Percentiles rank a stretch among this genome's conserved stretches.
Evolutionary conservation across 2,797 vertebrate species (phyloP).

Genomic region (Falco columbarius): DNA sequence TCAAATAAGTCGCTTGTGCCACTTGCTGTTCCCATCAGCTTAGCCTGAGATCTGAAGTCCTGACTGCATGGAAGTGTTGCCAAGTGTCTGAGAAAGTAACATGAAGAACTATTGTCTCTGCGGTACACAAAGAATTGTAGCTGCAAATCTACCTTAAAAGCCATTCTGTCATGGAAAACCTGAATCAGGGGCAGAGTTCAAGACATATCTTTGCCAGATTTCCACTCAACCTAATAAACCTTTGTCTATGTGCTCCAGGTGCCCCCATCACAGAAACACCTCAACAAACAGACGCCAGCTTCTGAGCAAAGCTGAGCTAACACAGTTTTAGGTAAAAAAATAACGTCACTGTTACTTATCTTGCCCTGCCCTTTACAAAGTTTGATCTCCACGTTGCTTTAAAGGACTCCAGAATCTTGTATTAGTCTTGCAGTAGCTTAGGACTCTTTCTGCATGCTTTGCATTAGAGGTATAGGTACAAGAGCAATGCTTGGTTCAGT

Average conservation of each 20-base stretch:
- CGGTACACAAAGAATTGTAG: neutral
- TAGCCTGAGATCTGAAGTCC: too few relatives aligned
- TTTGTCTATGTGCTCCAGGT: neutral
- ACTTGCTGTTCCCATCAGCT: too few relatives aligned
- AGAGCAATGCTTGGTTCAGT: neutral
- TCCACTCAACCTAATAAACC: neutral
- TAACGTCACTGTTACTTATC: neutral
- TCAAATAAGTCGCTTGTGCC: too few relatives aligned
- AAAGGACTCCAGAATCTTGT: neutral
- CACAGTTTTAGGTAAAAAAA: neutral
- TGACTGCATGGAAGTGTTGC: too few relatives aligned
- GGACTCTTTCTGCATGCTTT: neutral
- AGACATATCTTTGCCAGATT: neutral
- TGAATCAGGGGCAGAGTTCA: neutral
- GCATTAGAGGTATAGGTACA: neutral
- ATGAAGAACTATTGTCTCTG: neutral
- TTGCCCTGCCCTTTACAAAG: neutral
- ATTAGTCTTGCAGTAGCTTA: neutral
- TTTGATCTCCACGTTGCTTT: neutral
- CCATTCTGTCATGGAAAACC: neutral
- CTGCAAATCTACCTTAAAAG: neutral
- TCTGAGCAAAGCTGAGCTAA: neutral
- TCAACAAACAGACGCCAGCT: neutral
- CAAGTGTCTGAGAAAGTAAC: neutral
- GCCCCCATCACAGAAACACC: neutral